Evolutionary conservation across 2,888 invertebrate species (phyloP), one percentile per base, ranked within the genome.

Genomic region (Fragum sueziense): DNA sequence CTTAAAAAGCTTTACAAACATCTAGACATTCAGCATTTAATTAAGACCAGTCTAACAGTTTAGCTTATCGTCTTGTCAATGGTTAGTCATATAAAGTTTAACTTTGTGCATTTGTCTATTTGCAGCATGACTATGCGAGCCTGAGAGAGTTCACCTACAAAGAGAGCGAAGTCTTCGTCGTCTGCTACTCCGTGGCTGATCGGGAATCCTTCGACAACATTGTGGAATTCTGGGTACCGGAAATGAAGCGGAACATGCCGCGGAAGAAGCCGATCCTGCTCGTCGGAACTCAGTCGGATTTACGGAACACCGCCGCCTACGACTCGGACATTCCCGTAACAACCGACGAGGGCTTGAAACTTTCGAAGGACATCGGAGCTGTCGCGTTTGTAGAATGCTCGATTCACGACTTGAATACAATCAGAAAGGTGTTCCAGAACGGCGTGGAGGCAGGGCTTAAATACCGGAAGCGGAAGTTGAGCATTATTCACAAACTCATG

Each of bases 151-250:
- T 88, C 82, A 87, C 89, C 0, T 90, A 90, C 81, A 86, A 86
- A 62, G 89, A 90, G 70, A 88, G 88, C 72, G 88, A 89, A 29
- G 89, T 89, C 17, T 86, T 88, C 59, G 84, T 89, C 51, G 76
- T 90, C 74, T 90, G 90, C 74, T 90, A 85, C 78, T 89, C 88
- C 52, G 87, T 87, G 1, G 85, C 85, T n/a, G 90, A 90, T 82
- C 79, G 88, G 52, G 87, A 87, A 33, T 88, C 89, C 9, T 87
- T 88, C 74, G 80, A 85, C 70, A 88, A 86, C 72, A 80, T 90
- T 41, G 80, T 79, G 72, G 85, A 86, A 71, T 85, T 84, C 51
- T 90, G 90, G 90, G 70, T 88, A 72, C 89, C 89, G 22, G 90
- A 90, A 76, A 87, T 89, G 65, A 86, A 84, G 59, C 79, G 85